phyloP scores from a whole-genome alignment of 2,888 invertebrate species.

The Tipula lateralis region DNA sequence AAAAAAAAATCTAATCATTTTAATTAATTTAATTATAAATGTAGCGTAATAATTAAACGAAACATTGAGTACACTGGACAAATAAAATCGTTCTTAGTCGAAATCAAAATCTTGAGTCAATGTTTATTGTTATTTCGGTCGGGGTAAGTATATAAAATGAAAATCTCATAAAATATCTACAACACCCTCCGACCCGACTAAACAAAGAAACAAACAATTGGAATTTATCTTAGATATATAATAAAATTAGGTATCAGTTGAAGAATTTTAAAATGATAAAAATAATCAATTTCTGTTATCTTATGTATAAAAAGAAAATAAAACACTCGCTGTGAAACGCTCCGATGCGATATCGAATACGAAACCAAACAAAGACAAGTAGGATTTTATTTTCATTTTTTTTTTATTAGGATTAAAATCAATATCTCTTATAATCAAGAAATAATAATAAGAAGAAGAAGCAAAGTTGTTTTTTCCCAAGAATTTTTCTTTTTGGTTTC shows the following conservation, averaged over 20 bases:
- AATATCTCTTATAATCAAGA: neutral
- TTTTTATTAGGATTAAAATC: neutral
- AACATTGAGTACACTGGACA: neutral
- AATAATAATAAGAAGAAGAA: neutral
- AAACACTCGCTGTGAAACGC: neutral
- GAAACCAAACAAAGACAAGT: neutral
- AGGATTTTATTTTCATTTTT: neutral
- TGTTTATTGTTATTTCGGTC: neutral
- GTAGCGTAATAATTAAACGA: neutral
- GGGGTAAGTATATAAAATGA: neutral
- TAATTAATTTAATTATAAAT: neutral
- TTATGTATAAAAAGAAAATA: neutral
- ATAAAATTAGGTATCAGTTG: neutral
- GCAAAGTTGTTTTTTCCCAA: neutral
- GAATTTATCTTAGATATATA: neutral
- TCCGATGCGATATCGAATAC: neutral
- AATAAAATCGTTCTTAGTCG: neutral
- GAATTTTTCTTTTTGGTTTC: neutral
- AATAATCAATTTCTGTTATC: conserved; percentile 12
- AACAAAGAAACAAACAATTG: neutral
- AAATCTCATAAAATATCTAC: neutral
- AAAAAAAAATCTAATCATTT: neutral
- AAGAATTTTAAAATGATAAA: neutral
- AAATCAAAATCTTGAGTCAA: neutral
- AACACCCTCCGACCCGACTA: neutral